Base-by-base conservation (phyloP, 2,797 vertebrate genomes). In the Sebastes vulpes region DNA sequence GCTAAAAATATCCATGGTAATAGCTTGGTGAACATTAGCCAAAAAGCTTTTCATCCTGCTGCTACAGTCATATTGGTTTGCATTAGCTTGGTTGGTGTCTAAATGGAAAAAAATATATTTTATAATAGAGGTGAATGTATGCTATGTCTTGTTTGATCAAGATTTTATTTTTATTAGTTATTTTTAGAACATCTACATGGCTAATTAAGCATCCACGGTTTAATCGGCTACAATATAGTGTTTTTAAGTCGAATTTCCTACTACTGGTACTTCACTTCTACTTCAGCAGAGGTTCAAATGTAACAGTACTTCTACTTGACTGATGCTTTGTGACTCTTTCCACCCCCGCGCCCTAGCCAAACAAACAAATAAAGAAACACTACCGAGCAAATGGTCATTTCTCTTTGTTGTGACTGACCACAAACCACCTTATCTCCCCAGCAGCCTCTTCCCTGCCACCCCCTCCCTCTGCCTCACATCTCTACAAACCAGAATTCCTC, bases 361-460 rank as follows among this genome's bases (percentile, higher is more conserved):
- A 91, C 72, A 79, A 95, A 92, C 35, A 96, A 90, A 89, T 67
- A 84, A 76, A 90, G 86, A 90, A 90, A 21, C 89, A 95, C 92
- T 63, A 35, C 67, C 32, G 20, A 77, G 81, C 91, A 93, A 92
- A 94, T 93, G 93, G 91, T 91, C 90, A 90, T 78, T 82, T 80
- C 74, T 86, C 82, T 79, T 74, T 96, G 95, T 94, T 94, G 85
- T 91, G 90, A 94, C 67, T 93, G 90, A 92, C 46, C 75, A 93
- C 90, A 91, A 82, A 90, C 87, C 88, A 57, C 50, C 76, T 88
- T n/a, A 93, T 90, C 92, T 90, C 77, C 50, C 31, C 54, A 8
- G 12, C 50, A 7, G 14, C 65, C 75, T 11, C 54, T 23, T 42
- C 58, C 31, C 84, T 93, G 91, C 68, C 48, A 12, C 70, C 57